Conservation (phyloP, 2,113 vertebrate species). For the Corythornis vintsioides region DNA sequence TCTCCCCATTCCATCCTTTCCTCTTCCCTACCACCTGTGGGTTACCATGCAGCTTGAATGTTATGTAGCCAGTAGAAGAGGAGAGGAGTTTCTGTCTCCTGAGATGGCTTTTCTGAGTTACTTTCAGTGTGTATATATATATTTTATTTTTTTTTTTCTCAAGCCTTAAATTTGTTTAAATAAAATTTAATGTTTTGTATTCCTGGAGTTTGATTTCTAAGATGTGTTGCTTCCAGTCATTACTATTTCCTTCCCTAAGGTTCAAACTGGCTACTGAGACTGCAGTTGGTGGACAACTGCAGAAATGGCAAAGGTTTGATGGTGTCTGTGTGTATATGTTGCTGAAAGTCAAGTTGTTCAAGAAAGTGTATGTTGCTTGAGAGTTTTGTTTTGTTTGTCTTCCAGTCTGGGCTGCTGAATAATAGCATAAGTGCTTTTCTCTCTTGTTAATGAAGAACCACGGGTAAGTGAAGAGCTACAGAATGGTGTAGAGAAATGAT, state of each 20-base stretch:
- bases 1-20: neutral
- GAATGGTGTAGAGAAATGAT: neutral
- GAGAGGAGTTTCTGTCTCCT: neutral
- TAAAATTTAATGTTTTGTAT: slow-evolving; percentile 54
- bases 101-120: neutral
- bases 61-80: neutral
- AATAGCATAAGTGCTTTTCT: neutral
- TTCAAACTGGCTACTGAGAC: neutral
- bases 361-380: neutral
- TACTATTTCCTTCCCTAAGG: neutral
- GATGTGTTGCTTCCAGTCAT: neutral
- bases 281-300: neutral
- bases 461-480: neutral
- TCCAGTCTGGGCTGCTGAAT: neutral
- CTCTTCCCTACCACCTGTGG: neutral
- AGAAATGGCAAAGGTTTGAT: neutral
- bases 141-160: neutral
- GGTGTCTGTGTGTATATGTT: neutral
- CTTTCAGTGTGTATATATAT: neutral
- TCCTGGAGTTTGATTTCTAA: neutral
- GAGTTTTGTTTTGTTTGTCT: neutral
- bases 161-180: slow-evolving; percentile 53
- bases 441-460: neutral
- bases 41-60: neutral
- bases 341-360: neutral